Evolutionary conservation across 2,113 vertebrate genomes (phyloP).

Genomic region (Colinus virginianus): DNA sequence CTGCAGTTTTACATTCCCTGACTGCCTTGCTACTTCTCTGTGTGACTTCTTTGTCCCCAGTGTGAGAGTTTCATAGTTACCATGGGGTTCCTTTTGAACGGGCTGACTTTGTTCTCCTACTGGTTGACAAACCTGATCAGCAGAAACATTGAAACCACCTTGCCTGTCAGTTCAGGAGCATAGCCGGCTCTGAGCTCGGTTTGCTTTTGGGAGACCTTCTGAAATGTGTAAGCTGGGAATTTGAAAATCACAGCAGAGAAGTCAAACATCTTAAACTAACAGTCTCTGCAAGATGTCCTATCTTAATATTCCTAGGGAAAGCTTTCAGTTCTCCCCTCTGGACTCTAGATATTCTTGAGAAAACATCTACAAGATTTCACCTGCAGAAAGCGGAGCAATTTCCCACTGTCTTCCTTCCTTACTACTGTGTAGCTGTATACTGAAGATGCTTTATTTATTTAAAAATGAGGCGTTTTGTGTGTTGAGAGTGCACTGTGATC

Average conservation of each 20-base stretch:
- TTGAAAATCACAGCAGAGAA: not conserved
- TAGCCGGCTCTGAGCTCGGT: not conserved
- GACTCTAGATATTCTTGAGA: not conserved
- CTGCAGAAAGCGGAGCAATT: slow-evolving; percentile 9
- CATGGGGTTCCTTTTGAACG: not conserved
- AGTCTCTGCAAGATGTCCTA: not conserved
- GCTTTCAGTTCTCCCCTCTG: not conserved
- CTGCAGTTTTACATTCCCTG: not conserved
- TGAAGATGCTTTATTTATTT: slow-evolving; percentile 10
- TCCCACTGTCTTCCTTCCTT: not conserved
- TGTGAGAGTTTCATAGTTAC: not conserved
- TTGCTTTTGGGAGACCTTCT: not conserved
- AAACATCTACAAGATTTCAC: not conserved
- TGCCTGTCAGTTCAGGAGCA: not conserved
- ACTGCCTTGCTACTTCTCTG: not conserved
- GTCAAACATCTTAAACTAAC: not conserved
- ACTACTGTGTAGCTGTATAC: not conserved
- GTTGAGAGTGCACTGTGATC: not conserved
- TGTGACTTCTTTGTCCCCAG: not conserved
- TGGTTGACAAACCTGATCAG: not conserved
- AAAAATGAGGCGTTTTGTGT: not conserved
- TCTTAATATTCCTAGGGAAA: not conserved
- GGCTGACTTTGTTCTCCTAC: not conserved
- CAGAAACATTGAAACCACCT: not conserved
- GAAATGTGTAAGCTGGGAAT: not conserved